These are phyloP conservation scores for Corythornis leucogaster DNA, from an alignment of 2,797 vertebrate species.

Conservation along the genomic window DNA sequence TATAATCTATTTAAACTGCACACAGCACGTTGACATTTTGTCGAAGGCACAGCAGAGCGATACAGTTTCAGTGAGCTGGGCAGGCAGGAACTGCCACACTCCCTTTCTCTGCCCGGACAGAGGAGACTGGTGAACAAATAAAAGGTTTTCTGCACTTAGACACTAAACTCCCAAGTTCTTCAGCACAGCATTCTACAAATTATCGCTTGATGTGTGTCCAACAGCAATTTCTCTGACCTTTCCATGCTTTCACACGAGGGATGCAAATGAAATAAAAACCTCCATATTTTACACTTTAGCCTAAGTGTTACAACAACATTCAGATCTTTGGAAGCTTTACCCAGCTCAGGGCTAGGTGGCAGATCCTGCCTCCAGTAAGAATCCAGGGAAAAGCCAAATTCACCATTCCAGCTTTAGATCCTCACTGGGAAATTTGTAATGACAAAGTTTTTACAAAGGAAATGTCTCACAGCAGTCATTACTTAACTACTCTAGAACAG, in stretches of 20 bases:
- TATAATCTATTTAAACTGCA: not conserved
- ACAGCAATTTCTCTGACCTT: not conserved
- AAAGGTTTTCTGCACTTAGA: not conserved
- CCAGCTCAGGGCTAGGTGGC: not conserved
- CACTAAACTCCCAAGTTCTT: not conserved
- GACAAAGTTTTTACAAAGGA: not conserved
- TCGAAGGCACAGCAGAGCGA: not conserved
- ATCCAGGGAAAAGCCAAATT: not conserved
- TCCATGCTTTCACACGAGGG: not conserved
- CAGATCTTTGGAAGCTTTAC: not conserved
- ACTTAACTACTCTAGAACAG: not conserved
- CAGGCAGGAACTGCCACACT: not conserved
- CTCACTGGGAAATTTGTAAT: rapidly evolving
- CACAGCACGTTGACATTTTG: not conserved
- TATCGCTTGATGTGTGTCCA: rapidly evolving
- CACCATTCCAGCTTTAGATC: not conserved
- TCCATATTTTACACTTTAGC: not conserved
- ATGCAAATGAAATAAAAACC: not conserved
- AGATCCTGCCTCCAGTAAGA: not conserved
- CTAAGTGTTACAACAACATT: not conserved
- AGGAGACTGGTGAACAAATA: not conserved
- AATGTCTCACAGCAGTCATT: not conserved
- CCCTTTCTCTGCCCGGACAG: not conserved
- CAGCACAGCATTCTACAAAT: not conserved
- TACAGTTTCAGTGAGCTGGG: not conserved